Base-by-base conservation (phyloP, 2,113 vertebrate species). In the Tragelaphus strepsiceros region DNA sequence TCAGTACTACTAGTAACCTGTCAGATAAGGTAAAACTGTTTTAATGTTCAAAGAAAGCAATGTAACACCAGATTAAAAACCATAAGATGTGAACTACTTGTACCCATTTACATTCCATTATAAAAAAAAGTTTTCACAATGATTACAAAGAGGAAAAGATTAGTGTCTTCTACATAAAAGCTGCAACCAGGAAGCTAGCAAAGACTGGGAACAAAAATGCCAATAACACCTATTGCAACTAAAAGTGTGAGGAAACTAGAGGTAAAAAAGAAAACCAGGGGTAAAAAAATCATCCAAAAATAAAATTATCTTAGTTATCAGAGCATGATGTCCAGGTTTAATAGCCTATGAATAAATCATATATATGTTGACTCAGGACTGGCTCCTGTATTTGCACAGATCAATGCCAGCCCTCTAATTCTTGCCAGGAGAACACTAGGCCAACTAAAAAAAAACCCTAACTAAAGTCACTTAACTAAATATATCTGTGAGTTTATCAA, bases 61-160 rank as follows among this genome's bases (percentile, higher is more conserved):
- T 51, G 56, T 59, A 96, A 97, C 82, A 53, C 10, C 32, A 95
- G 46, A 92, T 88, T 82, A 97, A 87, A 92, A 91, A 71, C 32
- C 5, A 94, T 32, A 32, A 58, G 24, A 64, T 93, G 12, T 56
- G 39, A 26, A 58, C 51, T 30, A 87, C 6, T 54, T 82, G 16
- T 32, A 92, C 1, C 7, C 10, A 74, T 28, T 71, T 90, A 71
- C 5, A 77, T 59, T 56, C 3, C 46, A 64, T 30, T 78, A 10
- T 80, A 59, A 93, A 62, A 16, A 91, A 78, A 80, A 46, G 10
- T 62, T 81, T 91, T 89, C 78, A 88, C 17, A 64, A 15, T 85
- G 22, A 62, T 92, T 90, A 84, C 12, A 89, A 78, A 88, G 53
- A 84, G 86, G 49, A 77, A 77, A 77, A 94, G 59, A 89, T 24